Percentiles rank a stretch among this genome's conserved stretches.
phyloP scores from a whole-genome alignment of 2,888 invertebrate genomes.

The Scaptodrosophila latifasciaeformis region DNA sequence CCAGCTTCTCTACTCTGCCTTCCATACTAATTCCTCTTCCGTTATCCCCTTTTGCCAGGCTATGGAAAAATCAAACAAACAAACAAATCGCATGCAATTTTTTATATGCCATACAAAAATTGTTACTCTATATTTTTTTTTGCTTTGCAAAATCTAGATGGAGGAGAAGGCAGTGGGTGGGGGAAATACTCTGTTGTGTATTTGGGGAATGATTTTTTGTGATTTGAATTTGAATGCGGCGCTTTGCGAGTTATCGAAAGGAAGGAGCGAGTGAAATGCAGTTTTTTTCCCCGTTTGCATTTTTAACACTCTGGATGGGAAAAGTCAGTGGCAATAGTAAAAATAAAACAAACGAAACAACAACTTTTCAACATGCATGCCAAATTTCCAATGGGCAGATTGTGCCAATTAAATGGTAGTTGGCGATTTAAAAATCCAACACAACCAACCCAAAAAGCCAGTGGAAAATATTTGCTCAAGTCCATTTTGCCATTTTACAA shows the following conservation, averaged over 20 bases:
- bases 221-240: neutral
- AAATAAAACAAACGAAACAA: neutral
- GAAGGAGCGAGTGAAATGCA: no score
- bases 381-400: neutral
- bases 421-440: neutral
- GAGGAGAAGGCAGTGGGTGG: no score
- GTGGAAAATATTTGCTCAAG: slow-evolving; percentile 48
- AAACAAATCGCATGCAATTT: slow-evolving; percentile 27
- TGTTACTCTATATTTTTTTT: slow-evolving; percentile 2
- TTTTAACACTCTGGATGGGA: neutral
- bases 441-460: no score
- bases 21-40: no score
- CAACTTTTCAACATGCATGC: no score
- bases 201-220: neutral
- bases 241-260: no score
- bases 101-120: slow-evolving; percentile 19
- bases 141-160: no score
- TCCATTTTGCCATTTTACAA: slow-evolving; percentile 34
- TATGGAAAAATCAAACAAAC: slow-evolving; percentile 13
- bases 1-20: no score
- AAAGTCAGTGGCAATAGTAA: no score
- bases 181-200: slow-evolving; percentile 4
- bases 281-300: neutral
- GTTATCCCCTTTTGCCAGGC: neutral
- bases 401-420: neutral